A percentile compares a stretch with the other conserved stretches of the same genome.
phyloP scores from a whole-genome alignment of 1,140 invertebrate species.

The Drosophila quadrilineata region DNA sequence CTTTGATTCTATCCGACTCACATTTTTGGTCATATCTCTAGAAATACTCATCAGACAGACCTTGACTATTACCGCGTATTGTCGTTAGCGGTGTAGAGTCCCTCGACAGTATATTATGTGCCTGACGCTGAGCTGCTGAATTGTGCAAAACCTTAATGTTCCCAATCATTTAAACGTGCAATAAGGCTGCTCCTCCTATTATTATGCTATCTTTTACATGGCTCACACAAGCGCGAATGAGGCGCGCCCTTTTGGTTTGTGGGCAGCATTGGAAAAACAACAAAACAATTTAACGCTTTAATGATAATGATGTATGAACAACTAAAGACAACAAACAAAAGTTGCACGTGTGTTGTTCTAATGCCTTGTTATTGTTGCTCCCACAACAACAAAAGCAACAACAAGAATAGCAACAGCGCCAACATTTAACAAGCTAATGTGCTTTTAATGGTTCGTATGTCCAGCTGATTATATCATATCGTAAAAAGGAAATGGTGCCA shows the following conservation, averaged over 20 bases:
- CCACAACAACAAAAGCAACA: too few species aligned
- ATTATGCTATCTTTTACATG: background rate
- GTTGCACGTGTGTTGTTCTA: slow-evolving; percentile 56
- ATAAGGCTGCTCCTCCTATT: background rate
- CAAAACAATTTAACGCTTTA: slow-evolving; percentile 78
- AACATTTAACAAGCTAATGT: slow-evolving; percentile 75
- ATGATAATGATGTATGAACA: slow-evolving; percentile 80
- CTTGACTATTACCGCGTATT: too few species aligned
- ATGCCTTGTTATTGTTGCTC: slow-evolving; percentile 31
- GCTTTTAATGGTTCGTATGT: slow-evolving; percentile 71
- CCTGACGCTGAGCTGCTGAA: slow-evolving; percentile 1
- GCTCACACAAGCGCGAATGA: slow-evolving; percentile 1
- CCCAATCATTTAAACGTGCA: slow-evolving; percentile 42
- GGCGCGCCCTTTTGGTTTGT: too few species aligned
- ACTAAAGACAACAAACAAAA: slow-evolving; percentile 69
- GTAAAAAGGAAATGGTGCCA: background rate
- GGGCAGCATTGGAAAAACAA: slow-evolving; percentile 29
- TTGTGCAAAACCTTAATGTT: slow-evolving; percentile 41
- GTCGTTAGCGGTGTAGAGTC: slow-evolving; percentile 12
- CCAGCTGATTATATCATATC: slow-evolving; percentile 64
- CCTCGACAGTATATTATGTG: slow-evolving; percentile 33
- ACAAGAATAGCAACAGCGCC: too few species aligned
- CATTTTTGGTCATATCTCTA: slow-evolving; percentile 11
- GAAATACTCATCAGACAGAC: too few species aligned
- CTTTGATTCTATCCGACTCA: too few species aligned